These are phyloP conservation scores for Dromococcyx pavoninus DNA, from an alignment of 2,797 vertebrate species.

Conservation along the genomic window DNA sequence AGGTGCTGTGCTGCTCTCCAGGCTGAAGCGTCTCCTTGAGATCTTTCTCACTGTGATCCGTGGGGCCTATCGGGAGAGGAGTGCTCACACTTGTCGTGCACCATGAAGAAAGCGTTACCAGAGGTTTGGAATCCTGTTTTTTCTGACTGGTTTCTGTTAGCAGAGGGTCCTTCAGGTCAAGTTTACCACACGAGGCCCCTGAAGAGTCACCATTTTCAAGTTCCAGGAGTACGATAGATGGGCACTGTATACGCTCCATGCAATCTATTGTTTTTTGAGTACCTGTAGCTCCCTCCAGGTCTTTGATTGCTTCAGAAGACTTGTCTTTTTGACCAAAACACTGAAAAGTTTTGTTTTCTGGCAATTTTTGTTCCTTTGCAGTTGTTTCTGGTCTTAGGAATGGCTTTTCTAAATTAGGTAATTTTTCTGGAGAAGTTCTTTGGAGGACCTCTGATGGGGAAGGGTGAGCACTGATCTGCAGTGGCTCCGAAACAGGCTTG, in stretches of 20 bases:
- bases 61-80: background rate
- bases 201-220: slow-evolving; percentile 29
- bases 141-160: slow-evolving; percentile 41
- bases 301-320: slow-evolving; percentile 50
- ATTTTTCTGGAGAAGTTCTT: slow-evolving; percentile 35
- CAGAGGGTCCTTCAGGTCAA: slow-evolving; percentile 26
- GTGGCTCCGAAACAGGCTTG: background rate
- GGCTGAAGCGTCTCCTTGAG: background rate
- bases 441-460: background rate
- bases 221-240: slow-evolving; percentile 14
- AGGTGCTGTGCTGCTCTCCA: slow-evolving; percentile 22
- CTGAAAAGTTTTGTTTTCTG: slow-evolving; percentile 35
- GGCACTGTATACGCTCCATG: background rate
- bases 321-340: slow-evolving; percentile 31
- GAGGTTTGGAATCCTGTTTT: slow-evolving; percentile 34
- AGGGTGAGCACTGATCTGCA: background rate
- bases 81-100: background rate
- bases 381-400: slow-evolving; percentile 22
- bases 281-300: slow-evolving; percentile 24
- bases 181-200: background rate
- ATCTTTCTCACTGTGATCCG: background rate
- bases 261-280: background rate
- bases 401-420: slow-evolving; percentile 22
- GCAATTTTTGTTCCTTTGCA: slow-evolving; percentile 9
- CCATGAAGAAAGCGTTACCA: slow-evolving; percentile 37